A percentile compares a stretch with the other conserved stretches of the same genome.
Conservation (phyloP, 2,113 vertebrate species). For the Platichthys flesus region DNA sequence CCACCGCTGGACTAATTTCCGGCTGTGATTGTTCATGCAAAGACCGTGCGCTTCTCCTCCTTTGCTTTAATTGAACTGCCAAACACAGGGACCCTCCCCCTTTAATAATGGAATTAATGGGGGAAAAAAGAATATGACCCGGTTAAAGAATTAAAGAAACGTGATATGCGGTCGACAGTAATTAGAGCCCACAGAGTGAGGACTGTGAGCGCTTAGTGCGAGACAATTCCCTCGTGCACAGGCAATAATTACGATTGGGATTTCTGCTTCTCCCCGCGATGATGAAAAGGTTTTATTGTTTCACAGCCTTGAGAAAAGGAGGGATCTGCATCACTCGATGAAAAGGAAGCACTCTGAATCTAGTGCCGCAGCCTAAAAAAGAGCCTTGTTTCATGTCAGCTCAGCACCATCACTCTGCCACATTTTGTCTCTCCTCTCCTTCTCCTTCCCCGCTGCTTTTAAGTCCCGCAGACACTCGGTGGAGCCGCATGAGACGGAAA, state of each 20-base stretch:
- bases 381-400: conserved; percentile 51
- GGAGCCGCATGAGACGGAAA: conserved; percentile 39
- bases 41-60: conserved; percentile 51
- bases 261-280: conserved; percentile 48
- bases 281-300: conserved; percentile 73
- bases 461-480: conserved; percentile 26
- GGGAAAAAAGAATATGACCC: conserved; percentile 47
- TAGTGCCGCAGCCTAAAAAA: conserved; percentile 36
- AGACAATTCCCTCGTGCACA: conserved; percentile 53
- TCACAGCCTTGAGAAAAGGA: neutral
- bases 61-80: conserved; percentile 19
- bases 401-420: conserved; percentile 40
- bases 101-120: conserved; percentile 63
- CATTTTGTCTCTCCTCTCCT: conserved; percentile 36
- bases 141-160: conserved; percentile 66
- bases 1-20: conserved; percentile 62
- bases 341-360: conserved; percentile 63
- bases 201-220: conserved; percentile 46
- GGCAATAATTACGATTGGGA: conserved; percentile 64
- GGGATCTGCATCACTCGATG: conserved; percentile 39
- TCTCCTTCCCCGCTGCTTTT: conserved; percentile 20
- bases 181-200: conserved; percentile 66
- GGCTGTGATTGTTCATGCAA: conserved; percentile 54
- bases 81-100: conserved; percentile 13
- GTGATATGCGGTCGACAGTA: conserved; percentile 66